Evolutionary conservation across 2,888 invertebrate genomes (phyloP).

Genomic region (Herminia tarsipennalis): DNA sequence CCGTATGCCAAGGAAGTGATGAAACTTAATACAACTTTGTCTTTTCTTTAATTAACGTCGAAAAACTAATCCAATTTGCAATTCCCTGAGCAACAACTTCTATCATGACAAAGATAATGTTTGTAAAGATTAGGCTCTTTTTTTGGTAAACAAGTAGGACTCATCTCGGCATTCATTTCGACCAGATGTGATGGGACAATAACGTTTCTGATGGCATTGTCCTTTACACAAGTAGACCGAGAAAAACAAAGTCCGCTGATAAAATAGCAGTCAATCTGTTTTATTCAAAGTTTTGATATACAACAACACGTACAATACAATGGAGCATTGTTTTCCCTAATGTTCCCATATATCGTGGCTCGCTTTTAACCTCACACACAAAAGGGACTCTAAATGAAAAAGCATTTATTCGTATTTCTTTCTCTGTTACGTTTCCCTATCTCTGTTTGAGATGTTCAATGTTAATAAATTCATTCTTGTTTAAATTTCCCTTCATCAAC

Average conservation of each 20-base stretch:
- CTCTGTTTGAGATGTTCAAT: conserved; percentile 47
- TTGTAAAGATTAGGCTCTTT: conserved; percentile 11
- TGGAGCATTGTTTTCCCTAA: conserved; percentile 71
- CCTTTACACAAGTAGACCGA: conserved; percentile 16
- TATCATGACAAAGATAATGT: conserved; percentile 19
- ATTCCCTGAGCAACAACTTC: conserved; percentile 34
- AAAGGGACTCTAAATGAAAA: conserved; percentile 71
- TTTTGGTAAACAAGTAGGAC: conserved; percentile 14
- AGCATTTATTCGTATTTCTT: conserved; percentile 67
- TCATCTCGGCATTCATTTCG: neutral
- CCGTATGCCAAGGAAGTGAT: conserved; percentile 36
- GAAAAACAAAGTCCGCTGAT: conserved; percentile 38
- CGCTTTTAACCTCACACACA: conserved; percentile 65
- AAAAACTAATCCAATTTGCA: conserved; percentile 48
- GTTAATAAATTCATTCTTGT: conserved; percentile 34
- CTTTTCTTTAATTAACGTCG: conserved; percentile 47
- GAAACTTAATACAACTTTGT: conserved; percentile 43
- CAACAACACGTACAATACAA: conserved; percentile 55
- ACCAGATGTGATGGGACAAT: conserved; percentile 15
- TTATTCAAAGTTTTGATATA: conserved; percentile 59
- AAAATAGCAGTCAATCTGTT: conserved; percentile 56
- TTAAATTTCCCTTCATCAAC: conserved; percentile 26
- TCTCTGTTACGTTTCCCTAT: conserved; percentile 52
- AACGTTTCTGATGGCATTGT: conserved; percentile 16
- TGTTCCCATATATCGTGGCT: conserved; percentile 70